Evolutionary conservation across 2,797 vertebrate species (phyloP).

Genomic region (Scarus forsteni): DNA sequence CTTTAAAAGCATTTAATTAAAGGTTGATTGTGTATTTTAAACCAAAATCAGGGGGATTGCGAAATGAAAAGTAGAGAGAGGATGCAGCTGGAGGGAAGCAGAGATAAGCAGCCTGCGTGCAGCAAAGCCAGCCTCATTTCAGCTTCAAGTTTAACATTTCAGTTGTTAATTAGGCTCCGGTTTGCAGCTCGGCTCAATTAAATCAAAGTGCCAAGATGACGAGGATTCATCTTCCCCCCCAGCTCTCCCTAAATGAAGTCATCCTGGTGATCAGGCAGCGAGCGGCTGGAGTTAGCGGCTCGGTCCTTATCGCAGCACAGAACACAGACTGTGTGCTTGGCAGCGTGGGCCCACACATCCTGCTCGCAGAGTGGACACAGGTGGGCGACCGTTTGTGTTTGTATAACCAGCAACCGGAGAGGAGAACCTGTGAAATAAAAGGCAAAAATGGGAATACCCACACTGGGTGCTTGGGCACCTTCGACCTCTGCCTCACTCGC

Average conservation of each 20-base stretch:
- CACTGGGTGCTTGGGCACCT: constrained; percentile 47
- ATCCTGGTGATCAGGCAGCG: constrained; percentile 43
- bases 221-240: constrained; percentile 44
- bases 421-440: constrained; percentile 60
- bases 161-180: constrained; percentile 69
- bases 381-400: constrained; percentile 69
- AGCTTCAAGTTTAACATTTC: constrained; percentile 66
- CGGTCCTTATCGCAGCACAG: constrained; percentile 39
- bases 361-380: constrained; percentile 58
- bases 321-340: constrained; percentile 54
- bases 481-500: constrained; percentile 40
- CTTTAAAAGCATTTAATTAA: constrained; percentile 72
- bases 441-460: constrained; percentile 64
- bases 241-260: constrained; percentile 41
- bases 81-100: constrained; percentile 59
- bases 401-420: constrained; percentile 58
- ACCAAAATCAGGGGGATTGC: constrained; percentile 24
- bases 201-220: constrained; percentile 62
- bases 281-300: constrained; percentile 26
- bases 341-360: constrained; percentile 62
- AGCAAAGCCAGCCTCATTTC: constrained; percentile 40
- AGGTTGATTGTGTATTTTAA: constrained; percentile 62
- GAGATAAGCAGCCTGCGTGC: constrained; percentile 32
- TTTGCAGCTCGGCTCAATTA: constrained; percentile 60
- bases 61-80: constrained; percentile 43